phyloP scores from a whole-genome alignment of 2,888 invertebrate genomes.

The Stenolophus ochropezus region DNA sequence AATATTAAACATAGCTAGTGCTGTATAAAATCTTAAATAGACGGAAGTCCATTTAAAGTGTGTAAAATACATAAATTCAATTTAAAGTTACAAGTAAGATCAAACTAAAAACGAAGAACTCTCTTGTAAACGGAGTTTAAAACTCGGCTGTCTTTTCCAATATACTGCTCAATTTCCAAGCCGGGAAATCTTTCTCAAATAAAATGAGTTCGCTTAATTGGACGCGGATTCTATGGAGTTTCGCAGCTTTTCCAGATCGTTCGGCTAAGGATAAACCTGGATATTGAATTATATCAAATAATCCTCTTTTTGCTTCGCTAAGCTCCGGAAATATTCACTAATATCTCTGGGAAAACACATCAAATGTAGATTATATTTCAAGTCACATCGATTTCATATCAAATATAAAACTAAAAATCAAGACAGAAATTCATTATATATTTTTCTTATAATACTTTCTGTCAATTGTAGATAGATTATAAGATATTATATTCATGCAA shows the following conservation, averaged over 20 bases:
- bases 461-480: no score
- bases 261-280: neutral
- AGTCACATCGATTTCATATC: no score
- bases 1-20: no score
- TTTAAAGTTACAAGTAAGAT: neutral
- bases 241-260: neutral
- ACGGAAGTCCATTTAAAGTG: neutral
- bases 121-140: neutral
- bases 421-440: no score
- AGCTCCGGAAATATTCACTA: neutral
- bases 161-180: neutral
- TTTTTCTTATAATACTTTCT: no score
- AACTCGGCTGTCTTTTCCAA: neutral
- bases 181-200: slow-evolving; percentile 25
- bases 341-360: no score
- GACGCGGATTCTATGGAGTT: slow-evolving; percentile 7
- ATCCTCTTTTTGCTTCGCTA: neutral
- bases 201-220: slow-evolving; percentile 34
- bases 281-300: slow-evolving; percentile 9
- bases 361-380: no score
- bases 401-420: no score
- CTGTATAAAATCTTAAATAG: no score
- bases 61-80: neutral
- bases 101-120: neutral
- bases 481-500: no score